These are phyloP conservation scores for Lophius americanus DNA, from an alignment of 2,797 vertebrate genomes.

Conservation along the genomic window DNA sequence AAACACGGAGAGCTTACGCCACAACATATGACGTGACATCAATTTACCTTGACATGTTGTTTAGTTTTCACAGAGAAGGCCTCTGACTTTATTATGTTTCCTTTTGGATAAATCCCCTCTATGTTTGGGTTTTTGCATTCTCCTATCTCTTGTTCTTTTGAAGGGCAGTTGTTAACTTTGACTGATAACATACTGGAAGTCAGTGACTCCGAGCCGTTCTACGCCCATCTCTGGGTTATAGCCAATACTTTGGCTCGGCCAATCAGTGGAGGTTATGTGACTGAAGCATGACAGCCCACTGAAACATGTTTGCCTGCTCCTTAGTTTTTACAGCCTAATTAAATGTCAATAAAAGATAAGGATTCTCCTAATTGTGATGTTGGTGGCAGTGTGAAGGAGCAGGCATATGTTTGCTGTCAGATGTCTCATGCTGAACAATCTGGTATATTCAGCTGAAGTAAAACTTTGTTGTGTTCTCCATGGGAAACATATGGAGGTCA, in stretches of 20 bases:
- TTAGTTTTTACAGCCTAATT: conserved; percentile 21
- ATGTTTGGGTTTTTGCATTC: conserved; percentile 44
- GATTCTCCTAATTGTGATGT: too few relatives aligned
- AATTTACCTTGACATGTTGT: conserved; percentile 37
- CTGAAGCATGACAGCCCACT: not conserved
- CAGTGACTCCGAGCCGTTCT: not conserved
- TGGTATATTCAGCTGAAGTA: too few relatives aligned
- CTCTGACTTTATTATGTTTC: conserved; percentile 5
- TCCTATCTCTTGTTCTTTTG: conserved; percentile 10
- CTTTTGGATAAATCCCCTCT: not conserved
- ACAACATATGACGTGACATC: conserved; percentile 19
- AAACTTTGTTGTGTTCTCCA: too few relatives aligned
- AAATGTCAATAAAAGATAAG: conserved; percentile 34
- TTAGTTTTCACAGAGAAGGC: not conserved
- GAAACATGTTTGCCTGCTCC: conserved; percentile 19
- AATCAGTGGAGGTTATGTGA: conserved; percentile 46
- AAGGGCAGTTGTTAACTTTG: conserved; percentile 17
- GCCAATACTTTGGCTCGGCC: conserved; percentile 57
- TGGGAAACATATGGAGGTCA: too few relatives aligned
- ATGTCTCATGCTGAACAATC: too few relatives aligned
- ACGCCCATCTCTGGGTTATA: not conserved
- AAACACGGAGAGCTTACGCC: conserved; percentile 10
- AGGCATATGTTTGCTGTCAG: too few relatives aligned
- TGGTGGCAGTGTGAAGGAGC: too few relatives aligned
- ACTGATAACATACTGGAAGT: conserved; percentile 33